Evolutionary conservation across 2,888 invertebrate species (phyloP).

Genomic region (Antheraea yamamai): DNA sequence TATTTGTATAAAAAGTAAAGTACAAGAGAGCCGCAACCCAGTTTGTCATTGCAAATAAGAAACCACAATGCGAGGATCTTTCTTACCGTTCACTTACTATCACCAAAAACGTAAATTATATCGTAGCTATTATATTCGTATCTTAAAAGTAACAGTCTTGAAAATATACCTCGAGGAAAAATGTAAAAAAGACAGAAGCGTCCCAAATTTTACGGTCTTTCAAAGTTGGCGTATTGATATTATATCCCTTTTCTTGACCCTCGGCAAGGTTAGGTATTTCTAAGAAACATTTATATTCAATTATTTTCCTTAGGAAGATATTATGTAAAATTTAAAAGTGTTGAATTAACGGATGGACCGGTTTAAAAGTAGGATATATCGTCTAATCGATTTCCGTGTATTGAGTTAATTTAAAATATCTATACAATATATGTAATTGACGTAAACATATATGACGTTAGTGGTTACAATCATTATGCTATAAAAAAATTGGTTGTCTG

Average conservation of each 20-base stretch:
- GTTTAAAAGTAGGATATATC: not conserved
- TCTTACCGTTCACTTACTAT: not conserved
- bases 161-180: not conserved
- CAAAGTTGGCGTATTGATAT: slow-evolving; percentile 5
- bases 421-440: not conserved
- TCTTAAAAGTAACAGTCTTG: not conserved
- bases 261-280: not conserved
- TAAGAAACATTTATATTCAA: not conserved
- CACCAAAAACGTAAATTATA: not conserved
- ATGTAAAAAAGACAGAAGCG: not conserved
- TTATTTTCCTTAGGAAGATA: not conserved
- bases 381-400: not conserved
- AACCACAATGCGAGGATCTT: not conserved
- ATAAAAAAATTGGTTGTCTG: too few species aligned
- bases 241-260: not conserved
- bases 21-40: too few species aligned
- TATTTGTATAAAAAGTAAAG: too few species aligned
- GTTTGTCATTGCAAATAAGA: not conserved
- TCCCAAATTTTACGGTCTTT: not conserved
- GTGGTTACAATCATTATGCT: too few species aligned
- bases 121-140: not conserved
- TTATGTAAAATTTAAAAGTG: not conserved
- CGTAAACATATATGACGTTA: not conserved
- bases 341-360: not conserved
- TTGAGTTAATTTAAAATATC: not conserved